phyloP scores from a whole-genome alignment of 2,113 vertebrate genomes.

The Pitta sordida region DNA sequence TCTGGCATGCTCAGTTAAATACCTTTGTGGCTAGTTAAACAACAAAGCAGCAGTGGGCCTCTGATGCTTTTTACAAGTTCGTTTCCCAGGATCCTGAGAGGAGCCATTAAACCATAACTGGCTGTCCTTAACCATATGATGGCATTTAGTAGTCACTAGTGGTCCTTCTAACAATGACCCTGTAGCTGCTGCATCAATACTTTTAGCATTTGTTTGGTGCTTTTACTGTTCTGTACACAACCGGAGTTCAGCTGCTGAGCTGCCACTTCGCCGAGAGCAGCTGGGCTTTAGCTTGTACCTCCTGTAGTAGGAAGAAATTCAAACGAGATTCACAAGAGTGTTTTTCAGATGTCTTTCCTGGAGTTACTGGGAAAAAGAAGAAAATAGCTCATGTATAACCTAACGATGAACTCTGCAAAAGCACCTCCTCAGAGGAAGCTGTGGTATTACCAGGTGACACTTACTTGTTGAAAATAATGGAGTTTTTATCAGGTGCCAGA shows the following conservation, averaged over 20 bases:
- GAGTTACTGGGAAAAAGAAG: neutral
- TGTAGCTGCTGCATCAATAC: neutral
- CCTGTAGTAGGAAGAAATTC: neutral
- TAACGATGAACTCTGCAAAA: neutral
- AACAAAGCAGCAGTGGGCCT: neutral
- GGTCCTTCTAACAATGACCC: neutral
- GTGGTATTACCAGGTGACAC: conserved; percentile 11
- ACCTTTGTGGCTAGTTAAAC: conserved; percentile 1
- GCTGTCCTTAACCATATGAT: conserved; percentile 12
- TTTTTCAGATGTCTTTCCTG: conserved; percentile 7
- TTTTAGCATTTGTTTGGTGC: neutral
- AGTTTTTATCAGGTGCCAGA: conserved; percentile 52
- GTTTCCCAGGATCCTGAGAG: conserved; percentile 33
- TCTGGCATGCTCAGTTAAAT: neutral
- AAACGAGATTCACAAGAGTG: neutral
- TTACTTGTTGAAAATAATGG: neutral
- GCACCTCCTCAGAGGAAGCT: neutral
- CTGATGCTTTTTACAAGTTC: conserved; percentile 1
- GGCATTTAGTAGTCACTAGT: conserved; percentile 50
- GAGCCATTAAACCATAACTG: conserved; percentile 7
- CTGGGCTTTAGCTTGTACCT: neutral
- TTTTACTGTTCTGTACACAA: neutral
- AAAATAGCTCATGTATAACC: neutral
- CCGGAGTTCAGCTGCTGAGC: neutral
- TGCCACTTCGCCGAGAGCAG: fast-evolving